These are phyloP conservation scores for Notiomystis cincta DNA, from an alignment of 2,113 vertebrate genomes.

Conservation along the genomic window DNA sequence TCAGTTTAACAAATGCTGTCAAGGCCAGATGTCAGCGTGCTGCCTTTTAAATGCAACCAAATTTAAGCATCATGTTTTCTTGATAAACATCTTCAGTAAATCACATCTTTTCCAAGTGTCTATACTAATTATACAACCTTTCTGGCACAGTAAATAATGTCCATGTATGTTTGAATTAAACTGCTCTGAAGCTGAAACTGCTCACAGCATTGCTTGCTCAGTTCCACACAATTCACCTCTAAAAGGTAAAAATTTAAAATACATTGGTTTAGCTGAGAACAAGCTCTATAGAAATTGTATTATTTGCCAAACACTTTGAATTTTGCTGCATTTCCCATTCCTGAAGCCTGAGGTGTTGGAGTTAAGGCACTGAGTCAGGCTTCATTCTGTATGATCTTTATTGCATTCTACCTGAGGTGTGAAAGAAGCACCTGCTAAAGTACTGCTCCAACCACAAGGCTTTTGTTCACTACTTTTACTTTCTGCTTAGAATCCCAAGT, in stretches of 20 bases:
- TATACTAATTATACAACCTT: neutral
- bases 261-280: neutral
- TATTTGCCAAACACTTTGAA: neutral
- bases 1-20: neutral
- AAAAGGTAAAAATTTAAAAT: neutral
- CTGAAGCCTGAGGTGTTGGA: neutral
- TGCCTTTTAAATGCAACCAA: neutral
- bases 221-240: neutral
- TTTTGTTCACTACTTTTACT: constrained; percentile 66
- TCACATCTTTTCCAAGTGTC: neutral
- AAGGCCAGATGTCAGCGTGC: neutral
- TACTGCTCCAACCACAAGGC: neutral
- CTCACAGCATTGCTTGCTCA: neutral
- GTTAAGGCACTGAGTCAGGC: neutral
- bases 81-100: neutral
- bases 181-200: neutral
- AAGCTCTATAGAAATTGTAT: neutral
- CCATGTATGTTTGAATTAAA: neutral
- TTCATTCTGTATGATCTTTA: neutral
- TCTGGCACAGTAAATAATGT: neutral
- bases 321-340: neutral
- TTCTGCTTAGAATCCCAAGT: constrained; percentile 46
- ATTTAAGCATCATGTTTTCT: neutral
- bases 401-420: neutral
- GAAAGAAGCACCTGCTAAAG: neutral